Evolutionary conservation across 64 coral and sea anemone species (phyloP), one percentile per base, ranked within the genome.

Genomic region (Acropora tenuis): DNA sequence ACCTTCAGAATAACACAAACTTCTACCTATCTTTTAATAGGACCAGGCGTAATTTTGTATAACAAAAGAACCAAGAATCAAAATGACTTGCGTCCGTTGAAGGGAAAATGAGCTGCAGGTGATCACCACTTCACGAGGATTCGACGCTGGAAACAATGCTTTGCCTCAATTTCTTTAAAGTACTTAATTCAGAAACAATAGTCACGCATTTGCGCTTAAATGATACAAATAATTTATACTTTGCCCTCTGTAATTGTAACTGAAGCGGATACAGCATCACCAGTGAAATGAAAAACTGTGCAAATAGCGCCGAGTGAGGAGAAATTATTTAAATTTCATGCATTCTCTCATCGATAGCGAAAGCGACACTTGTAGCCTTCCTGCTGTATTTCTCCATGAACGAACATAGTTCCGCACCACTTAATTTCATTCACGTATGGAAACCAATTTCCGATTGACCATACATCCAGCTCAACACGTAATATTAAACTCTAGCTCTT

Each of bases 261-360:
- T 12, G 11, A 44, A 78, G 16, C 10, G 75, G 45, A 78, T 48
- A 15, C 20, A 2, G 68, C 17, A 40, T 71, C 3, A 71, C 17
- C 20, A 40, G 68, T 71, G 68, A 40, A 8, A 71, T 40, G 13
- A 71, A 41, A 20, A 71, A 19, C 10, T 63, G 5, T 10, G 11
- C 60, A 12, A 63, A 55, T 5, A 9, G 8, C 11, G 13, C 8
- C 74, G 43, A 45, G 74, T 76, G 15, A 48, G 2, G 45, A 48
- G 8, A 78, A 78, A 78, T 78, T 17, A 2, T 3, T 30, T 2
- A 85, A n/a, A 18, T 15, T 17, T 49, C 10, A 46, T 4, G 82
- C 8, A 72, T 71, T 85, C 82, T 85, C 68, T 85, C 61, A 47
- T 71, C 47, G 82, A 85, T 46, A 85, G 82, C 63, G 18, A 48